A percentile compares a stretch with the other conserved stretches of the same genome.
Evolutionary conservation across 2,888 invertebrate genomes (phyloP).

Genomic region (Pseudanteris insignis): DNA sequence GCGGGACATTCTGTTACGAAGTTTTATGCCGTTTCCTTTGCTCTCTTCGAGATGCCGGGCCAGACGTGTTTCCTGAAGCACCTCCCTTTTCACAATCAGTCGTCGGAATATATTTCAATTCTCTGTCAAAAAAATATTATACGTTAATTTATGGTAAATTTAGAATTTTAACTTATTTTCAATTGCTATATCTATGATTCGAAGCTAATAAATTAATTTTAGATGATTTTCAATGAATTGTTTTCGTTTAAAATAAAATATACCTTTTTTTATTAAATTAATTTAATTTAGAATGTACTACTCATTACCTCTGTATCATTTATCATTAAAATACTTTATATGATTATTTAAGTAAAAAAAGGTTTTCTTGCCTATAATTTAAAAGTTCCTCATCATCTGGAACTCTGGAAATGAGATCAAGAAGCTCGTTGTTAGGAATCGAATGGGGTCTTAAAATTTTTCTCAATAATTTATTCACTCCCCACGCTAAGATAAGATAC

Average conservation of each 20-base stretch:
- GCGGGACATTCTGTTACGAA: slow-evolving; percentile 69
- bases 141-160: no score
- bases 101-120: slow-evolving; percentile 74
- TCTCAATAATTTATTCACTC: slow-evolving; percentile 94
- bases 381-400: slow-evolving; percentile 94
- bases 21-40: slow-evolving; percentile 77
- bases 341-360: no score
- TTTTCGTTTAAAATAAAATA: no score
- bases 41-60: slow-evolving; percentile 67
- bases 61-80: slow-evolving; percentile 44
- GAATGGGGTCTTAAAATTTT: slow-evolving; percentile 92
- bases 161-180: no score
- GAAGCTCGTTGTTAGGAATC: slow-evolving; percentile 95
- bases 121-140: slow-evolving; percentile 69
- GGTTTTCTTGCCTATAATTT: slow-evolving; percentile 69
- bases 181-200: no score
- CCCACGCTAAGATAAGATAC: slow-evolving; percentile 92
- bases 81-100: slow-evolving; percentile 65
- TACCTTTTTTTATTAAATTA: no score
- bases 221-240: neutral
- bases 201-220: no score
- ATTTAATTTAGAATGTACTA: no score
- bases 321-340: no score
- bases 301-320: no score
- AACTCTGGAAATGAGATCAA: slow-evolving; percentile 93